Base-by-base conservation (phyloP, 2,888 invertebrate genomes). In the Eristalis intricaria region DNA sequence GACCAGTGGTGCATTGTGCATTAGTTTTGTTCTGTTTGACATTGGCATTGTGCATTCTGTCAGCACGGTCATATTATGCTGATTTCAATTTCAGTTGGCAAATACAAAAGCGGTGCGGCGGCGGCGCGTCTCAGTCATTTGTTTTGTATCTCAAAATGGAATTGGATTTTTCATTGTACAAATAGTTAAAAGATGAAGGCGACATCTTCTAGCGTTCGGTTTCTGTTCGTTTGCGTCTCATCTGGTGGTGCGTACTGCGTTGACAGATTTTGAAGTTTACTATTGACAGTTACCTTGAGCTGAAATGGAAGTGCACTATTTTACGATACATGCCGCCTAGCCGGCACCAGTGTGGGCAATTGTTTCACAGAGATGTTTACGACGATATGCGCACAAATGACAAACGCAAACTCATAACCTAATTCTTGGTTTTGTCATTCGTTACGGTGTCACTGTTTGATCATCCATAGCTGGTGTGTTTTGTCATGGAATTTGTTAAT, bases 11-110 rank as follows among this genome's bases (percentile, higher is more conserved):
- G 61, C 70, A 56, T 81, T 81, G 77, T 86, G 78, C 82, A 86
- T 86, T 86, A 78, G 83, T 69, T 40, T 74, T 63, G 10, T 63
- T 71, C 23, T 63, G 50, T 56, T 35, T 84, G 84, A 58, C 84
- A 87, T 84, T 87, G 80, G 87, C 84, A 87, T 87, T 87, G 87
- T 79, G 40, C 71, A 76, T 79, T 87, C 84, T 87, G 84, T 84
- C 87, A 87, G 76, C 84, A 73, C 79, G 76, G 79, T 79, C 84
- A 73, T 80, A 76, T 84, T 87, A 87, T 87, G 79, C 73, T 84
- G 76, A 71, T 83, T 84, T 87, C 80, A 76, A 69, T 87, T 87
- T 71, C 79, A 84, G 79, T 84, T 84, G 87, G 73, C 69, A 76
- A 87, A 79, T 40, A 87, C 76, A 84, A 87, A 84, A 87, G 84